Conservation (phyloP, 2,888 invertebrate species). For the Eustalomyia histrio region DNA sequence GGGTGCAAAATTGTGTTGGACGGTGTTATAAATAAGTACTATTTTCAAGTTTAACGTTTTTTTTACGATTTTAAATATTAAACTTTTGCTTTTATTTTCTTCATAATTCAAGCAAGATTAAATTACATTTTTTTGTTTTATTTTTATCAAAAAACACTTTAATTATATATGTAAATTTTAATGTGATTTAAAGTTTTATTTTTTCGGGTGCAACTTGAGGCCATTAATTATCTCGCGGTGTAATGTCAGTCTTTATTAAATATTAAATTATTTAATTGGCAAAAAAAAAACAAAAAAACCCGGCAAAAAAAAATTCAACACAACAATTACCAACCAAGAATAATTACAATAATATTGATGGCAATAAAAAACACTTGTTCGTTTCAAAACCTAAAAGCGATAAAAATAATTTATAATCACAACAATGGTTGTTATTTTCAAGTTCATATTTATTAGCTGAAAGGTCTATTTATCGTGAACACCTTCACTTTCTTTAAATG, state of each 20-base stretch:
- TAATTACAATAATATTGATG: slow-evolving; percentile 48
- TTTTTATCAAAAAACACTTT: slow-evolving; percentile 32
- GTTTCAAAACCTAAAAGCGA: background rate
- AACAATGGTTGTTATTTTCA: slow-evolving; percentile 32
- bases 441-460: slow-evolving; percentile 51
- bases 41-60: too few species aligned
- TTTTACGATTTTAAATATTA: background rate
- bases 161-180: slow-evolving; percentile 48
- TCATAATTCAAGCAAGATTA: background rate
- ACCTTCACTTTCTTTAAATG: slow-evolving; percentile 62
- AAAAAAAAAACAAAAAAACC: background rate
- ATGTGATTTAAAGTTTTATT: background rate
- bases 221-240: slow-evolving; percentile 47
- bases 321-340: slow-evolving; percentile 26
- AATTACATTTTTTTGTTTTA: slow-evolving; percentile 10
- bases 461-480: slow-evolving; percentile 45
- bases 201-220: slow-evolving; percentile 52
- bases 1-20: too few species aligned
- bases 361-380: slow-evolving; percentile 51
- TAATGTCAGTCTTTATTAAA: slow-evolving; percentile 38
- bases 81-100: slow-evolving; percentile 13
- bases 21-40: too few species aligned
- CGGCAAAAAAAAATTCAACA: slow-evolving; percentile 6
- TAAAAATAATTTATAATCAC: slow-evolving; percentile 6
- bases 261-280: slow-evolving; percentile 62